Evolutionary conservation across 2,113 vertebrate species (phyloP).

Genomic region (western clawed frog (Xenopus tropicalis)): DNA sequence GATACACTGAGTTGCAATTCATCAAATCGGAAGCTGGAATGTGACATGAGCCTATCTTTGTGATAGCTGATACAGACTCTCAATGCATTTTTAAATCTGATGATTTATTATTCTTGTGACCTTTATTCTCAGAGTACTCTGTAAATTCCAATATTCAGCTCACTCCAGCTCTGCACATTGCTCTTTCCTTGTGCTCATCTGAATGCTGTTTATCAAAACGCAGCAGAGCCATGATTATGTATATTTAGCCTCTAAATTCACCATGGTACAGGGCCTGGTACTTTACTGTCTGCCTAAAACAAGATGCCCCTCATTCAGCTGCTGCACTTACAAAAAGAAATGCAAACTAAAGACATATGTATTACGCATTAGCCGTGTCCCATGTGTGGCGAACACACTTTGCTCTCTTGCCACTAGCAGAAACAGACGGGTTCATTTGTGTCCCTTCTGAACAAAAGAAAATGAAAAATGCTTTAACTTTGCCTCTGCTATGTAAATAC

Average conservation of each 20-base stretch:
- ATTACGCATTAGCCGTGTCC: slow-evolving; percentile 14
- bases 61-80: slow-evolving; percentile 14
- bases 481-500: slow-evolving; percentile 35
- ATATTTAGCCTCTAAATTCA: slow-evolving; percentile 32
- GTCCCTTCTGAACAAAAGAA: slow-evolving; percentile 27
- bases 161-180: not conserved
- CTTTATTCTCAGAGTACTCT: slow-evolving; percentile 12
- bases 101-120: slow-evolving; percentile 19
- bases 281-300: slow-evolving; percentile 20
- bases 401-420: not conserved
- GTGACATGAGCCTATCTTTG: too few species aligned
- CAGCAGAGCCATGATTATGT: slow-evolving; percentile 27
- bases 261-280: slow-evolving; percentile 2
- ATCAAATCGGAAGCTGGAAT: too few species aligned
- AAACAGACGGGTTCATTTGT: slow-evolving; percentile 10
- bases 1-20: too few species aligned
- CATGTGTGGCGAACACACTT: not conserved
- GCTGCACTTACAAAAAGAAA: slow-evolving; percentile 18
- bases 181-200: slow-evolving; percentile 17
- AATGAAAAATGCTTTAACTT: slow-evolving; percentile 18
- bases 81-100: not conserved
- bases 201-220: slow-evolving; percentile 24
- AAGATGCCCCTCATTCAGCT: slow-evolving; percentile 26
- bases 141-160: slow-evolving; percentile 4
- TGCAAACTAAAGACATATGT: not conserved